phyloP scores from a whole-genome alignment of 2,113 vertebrate species.

The Malurus alboscapulatus region DNA sequence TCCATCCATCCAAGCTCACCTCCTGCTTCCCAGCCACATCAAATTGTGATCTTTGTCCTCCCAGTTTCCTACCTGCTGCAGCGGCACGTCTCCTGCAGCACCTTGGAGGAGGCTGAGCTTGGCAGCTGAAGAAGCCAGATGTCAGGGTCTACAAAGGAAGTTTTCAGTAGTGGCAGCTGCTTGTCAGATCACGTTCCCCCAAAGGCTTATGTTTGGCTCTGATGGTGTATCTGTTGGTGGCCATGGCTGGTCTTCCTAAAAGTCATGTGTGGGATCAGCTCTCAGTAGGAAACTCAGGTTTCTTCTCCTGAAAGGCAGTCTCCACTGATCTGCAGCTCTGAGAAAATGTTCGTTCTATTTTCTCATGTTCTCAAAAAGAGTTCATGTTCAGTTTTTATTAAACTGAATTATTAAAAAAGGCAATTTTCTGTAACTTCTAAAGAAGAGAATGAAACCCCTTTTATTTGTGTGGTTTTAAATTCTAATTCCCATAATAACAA shows the following conservation, averaged over 20 bases:
- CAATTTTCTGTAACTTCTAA: neutral
- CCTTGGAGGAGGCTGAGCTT: neutral
- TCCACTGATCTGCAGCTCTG: neutral
- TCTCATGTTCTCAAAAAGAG: neutral
- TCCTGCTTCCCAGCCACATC: neutral
- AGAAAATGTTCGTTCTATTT: neutral
- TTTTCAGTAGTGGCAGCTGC: conserved; percentile 46
- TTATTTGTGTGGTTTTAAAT: neutral
- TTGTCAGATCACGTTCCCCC: neutral
- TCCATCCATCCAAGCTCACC: neutral
- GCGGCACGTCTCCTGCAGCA: neutral
- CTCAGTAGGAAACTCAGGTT: conserved; percentile 8
- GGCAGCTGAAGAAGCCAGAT: conserved; percentile 39
- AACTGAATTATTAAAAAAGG: neutral
- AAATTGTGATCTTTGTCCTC: neutral
- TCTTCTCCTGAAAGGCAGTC: conserved; percentile 2
- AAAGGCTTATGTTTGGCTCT: neutral
- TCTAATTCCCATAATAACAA: neutral
- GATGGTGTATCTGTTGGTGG: neutral
- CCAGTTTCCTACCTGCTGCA: neutral
- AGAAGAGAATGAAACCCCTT: neutral
- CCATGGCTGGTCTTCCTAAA: conserved; percentile 1
- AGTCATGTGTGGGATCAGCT: neutral
- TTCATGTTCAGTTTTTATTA: neutral
- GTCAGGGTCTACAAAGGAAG: conserved; percentile 23